A percentile compares a stretch with the other conserved stretches of the same genome.
Evolutionary conservation across 2,888 invertebrate species (phyloP).

Genomic region (Ophraella communa): DNA sequence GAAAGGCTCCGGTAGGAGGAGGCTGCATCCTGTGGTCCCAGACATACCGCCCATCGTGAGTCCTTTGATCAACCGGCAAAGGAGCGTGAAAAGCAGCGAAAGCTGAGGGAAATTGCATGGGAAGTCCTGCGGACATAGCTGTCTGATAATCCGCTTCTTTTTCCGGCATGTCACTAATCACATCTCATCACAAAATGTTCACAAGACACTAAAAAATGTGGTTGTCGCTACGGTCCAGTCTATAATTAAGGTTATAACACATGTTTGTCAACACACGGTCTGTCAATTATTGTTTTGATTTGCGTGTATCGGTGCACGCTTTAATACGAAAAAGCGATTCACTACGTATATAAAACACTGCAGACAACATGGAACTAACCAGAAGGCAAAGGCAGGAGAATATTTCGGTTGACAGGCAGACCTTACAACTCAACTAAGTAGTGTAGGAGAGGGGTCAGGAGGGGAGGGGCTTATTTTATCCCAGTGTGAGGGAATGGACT

Average conservation of each 20-base stretch:
- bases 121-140: constrained; percentile 59
- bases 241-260: constrained; percentile 3
- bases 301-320: constrained; percentile 18
- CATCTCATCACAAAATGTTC: constrained; percentile 30
- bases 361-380: constrained; percentile 56
- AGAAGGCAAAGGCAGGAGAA: constrained; percentile 53
- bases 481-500: constrained; percentile 55
- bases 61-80: constrained; percentile 66
- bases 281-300: constrained; percentile 15
- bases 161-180: constrained; percentile 56
- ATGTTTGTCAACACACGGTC: constrained; percentile 14
- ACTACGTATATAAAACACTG: constrained; percentile 31
- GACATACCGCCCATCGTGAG: constrained; percentile 58
- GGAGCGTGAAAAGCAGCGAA: constrained; percentile 68
- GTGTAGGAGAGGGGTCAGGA: constrained; percentile 53
- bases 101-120: constrained; percentile 59
- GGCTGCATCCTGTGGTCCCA: constrained; percentile 60
- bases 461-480: constrained; percentile 53
- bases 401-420: constrained; percentile 58
- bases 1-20: constrained; percentile 52
- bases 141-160: constrained; percentile 58
- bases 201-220: constrained; percentile 31
- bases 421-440: constrained; percentile 62
- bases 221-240: constrained; percentile 18
- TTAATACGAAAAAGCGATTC: constrained; percentile 1